These are phyloP conservation scores for Drosophila quinaria DNA, from an alignment of 2,888 invertebrate genomes.

Conservation along the genomic window DNA sequence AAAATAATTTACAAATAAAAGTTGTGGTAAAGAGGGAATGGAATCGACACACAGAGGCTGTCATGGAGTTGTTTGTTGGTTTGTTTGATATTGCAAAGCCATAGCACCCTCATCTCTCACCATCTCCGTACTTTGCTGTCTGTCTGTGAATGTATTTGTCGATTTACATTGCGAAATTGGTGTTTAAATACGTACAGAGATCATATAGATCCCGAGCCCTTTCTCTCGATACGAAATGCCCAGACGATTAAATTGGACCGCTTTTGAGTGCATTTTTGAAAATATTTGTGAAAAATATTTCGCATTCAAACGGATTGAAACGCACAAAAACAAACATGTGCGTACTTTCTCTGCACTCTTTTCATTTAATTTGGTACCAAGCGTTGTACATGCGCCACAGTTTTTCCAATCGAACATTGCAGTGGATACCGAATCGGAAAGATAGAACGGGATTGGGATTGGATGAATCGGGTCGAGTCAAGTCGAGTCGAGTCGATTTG, in stretches of 20 bases:
- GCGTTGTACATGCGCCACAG: conserved; percentile 22
- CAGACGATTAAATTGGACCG: conserved; percentile 62
- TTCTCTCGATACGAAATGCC: conserved; percentile 15
- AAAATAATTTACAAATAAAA: conserved; percentile 66
- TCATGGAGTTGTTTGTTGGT: conserved; percentile 46
- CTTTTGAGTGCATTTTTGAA: conserved; percentile 66
- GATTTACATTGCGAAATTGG: conserved; percentile 75
- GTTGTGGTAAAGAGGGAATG: conserved; percentile 40
- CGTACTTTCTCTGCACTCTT: conserved; percentile 46
- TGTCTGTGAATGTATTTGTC: conserved; percentile 48
- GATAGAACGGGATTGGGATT: conserved; percentile 28
- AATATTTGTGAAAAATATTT: conserved; percentile 73
- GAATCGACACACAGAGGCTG: conserved; percentile 28
- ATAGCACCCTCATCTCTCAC: conserved; percentile 38
- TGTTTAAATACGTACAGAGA: conserved; percentile 68
- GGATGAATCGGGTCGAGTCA: conserved; percentile 14
- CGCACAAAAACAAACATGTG: conserved; percentile 74
- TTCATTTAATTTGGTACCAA: conserved; percentile 56
- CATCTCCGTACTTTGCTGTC: conserved; percentile 18
- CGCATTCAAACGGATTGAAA: conserved; percentile 72
- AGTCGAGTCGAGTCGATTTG: not conserved
- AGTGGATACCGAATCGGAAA: conserved; percentile 9
- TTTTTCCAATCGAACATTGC: conserved; percentile 34
- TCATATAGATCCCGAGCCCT: conserved; percentile 56
- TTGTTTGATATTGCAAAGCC: conserved; percentile 56